phyloP scores from a whole-genome alignment of 2,113 vertebrate genomes.

The Delphinapterus leucas region DNA sequence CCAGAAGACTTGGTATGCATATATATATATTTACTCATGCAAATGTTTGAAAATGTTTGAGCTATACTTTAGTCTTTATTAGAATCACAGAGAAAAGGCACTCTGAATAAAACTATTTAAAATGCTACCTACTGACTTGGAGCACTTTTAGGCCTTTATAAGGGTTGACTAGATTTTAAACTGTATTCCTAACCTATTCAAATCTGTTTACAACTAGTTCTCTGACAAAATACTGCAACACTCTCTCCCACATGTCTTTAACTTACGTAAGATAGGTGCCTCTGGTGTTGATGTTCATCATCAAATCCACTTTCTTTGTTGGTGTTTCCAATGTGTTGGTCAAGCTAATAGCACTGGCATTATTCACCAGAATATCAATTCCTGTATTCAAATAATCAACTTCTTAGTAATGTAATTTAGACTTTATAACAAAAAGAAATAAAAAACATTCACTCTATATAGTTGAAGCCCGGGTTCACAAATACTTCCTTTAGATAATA shows the following conservation, averaged over 20 bases:
- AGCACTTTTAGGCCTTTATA: background rate
- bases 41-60: background rate
- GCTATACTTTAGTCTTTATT: background rate
- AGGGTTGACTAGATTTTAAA: background rate
- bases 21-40: background rate
- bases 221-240: background rate
- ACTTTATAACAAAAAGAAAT: slow-evolving; percentile 18
- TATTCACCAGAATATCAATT: slow-evolving; percentile 98
- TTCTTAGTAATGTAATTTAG: slow-evolving; percentile 60
- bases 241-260: background rate
- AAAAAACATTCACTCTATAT: background rate
- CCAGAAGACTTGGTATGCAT: background rate
- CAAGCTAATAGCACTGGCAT: slow-evolving; percentile 96
- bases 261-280: slow-evolving; percentile 96
- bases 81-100: background rate
- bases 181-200: background rate
- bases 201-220: background rate
- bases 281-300: slow-evolving; percentile 95
- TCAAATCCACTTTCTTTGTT: slow-evolving; percentile 96
- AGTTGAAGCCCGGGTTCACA: background rate
- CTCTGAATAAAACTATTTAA: background rate
- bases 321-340: slow-evolving; percentile 94
- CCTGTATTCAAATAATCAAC: slow-evolving; percentile 83
- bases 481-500: background rate
- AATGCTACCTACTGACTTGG: background rate